Evolutionary conservation across 2,113 vertebrate species (phyloP).

Genomic region (Thymallus thymallus): DNA sequence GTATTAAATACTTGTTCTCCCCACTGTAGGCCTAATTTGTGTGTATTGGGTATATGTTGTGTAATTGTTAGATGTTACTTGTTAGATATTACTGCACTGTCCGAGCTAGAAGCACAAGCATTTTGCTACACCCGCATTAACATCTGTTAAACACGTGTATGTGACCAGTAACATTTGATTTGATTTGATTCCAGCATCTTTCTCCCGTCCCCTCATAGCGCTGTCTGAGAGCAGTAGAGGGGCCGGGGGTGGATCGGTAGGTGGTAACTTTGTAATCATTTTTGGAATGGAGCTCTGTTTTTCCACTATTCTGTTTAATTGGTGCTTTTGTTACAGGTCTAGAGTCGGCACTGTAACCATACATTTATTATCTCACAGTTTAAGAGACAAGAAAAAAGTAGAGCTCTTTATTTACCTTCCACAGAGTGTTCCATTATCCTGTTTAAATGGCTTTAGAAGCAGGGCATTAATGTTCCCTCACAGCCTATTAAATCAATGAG

Average conservation of each 20-base stretch:
- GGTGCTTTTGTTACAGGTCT: constrained; percentile 28
- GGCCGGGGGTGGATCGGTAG: not conserved
- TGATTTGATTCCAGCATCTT: too few relatives aligned
- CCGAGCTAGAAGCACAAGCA: too few relatives aligned
- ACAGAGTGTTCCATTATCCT: constrained; percentile 31
- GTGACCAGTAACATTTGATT: too few relatives aligned
- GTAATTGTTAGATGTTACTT: too few relatives aligned
- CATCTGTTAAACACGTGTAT: too few relatives aligned
- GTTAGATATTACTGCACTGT: too few relatives aligned
- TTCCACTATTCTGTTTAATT: constrained; percentile 33
- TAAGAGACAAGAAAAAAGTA: not conserved
- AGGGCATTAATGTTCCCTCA: constrained; percentile 38
- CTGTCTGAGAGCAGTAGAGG: not conserved
- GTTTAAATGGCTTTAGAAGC: constrained; percentile 19
- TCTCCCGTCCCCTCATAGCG: too few relatives aligned
- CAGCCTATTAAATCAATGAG: constrained; percentile 46
- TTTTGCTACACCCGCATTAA: too few relatives aligned
- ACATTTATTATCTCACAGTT: constrained; percentile 14
- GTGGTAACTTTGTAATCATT: constrained; percentile 16
- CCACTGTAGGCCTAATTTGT: too few relatives aligned
- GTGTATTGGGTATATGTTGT: too few relatives aligned
- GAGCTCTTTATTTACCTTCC: constrained; percentile 39
- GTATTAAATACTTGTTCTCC: too few relatives aligned
- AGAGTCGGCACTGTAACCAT: constrained; percentile 7
- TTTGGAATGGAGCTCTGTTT: constrained; percentile 19